Conservation (phyloP, 2,797 vertebrate genomes). For the Otolemur crassicaudatus region DNA sequence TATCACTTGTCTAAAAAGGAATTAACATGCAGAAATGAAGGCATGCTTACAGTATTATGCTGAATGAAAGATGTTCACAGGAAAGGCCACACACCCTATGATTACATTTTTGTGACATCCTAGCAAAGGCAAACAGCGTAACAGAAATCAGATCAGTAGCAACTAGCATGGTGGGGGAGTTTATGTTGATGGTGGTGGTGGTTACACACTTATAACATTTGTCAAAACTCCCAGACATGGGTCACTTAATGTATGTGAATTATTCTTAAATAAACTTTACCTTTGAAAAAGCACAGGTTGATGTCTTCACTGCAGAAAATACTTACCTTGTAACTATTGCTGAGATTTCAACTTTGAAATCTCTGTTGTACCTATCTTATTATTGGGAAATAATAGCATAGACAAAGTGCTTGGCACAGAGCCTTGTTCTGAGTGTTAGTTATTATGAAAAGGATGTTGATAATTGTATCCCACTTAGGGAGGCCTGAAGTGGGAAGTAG, state of each 20-base stretch:
- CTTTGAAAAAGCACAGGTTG: background rate
- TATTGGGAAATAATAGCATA: background rate
- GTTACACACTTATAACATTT: background rate
- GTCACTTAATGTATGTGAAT: background rate
- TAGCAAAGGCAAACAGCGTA: background rate
- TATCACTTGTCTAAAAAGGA: background rate
- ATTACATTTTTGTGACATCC: background rate
- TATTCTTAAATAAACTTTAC: background rate
- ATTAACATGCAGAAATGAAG: background rate
- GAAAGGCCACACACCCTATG: background rate
- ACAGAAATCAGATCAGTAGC: background rate
- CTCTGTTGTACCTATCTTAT: background rate
- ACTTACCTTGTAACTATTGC: background rate
- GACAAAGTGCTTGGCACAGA: constrained; percentile 2
- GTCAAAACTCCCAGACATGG: background rate
- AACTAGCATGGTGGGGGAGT: background rate
- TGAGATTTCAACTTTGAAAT: background rate
- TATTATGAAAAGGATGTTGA: background rate
- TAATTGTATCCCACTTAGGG: background rate
- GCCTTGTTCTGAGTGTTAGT: background rate
- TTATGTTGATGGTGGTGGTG: background rate
- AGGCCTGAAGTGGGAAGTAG: background rate
- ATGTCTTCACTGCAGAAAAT: background rate
- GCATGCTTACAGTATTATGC: background rate
- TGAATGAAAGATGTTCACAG: background rate